Percentiles rank a stretch among this genome's conserved stretches.
Evolutionary conservation across 2,113 vertebrate genomes (phyloP).

Genomic region (Daboia siamensis): DNA sequence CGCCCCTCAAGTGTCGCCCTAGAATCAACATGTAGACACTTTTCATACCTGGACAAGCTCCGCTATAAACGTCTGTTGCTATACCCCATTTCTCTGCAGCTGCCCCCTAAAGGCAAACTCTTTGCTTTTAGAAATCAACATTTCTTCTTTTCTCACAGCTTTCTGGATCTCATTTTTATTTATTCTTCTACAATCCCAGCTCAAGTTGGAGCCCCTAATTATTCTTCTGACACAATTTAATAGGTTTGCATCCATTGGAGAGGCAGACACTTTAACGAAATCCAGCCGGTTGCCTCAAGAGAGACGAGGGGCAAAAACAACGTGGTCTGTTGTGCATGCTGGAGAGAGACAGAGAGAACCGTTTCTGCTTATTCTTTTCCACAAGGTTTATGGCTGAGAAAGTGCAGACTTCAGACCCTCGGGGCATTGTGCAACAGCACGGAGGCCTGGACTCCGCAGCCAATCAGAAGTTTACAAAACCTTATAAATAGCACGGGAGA

Average conservation of each 20-base stretch:
- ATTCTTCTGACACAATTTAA: not conserved
- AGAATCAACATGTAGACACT: too few relatives aligned
- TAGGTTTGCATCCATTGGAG: not conserved
- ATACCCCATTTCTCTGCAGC: too few relatives aligned
- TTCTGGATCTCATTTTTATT: too few relatives aligned
- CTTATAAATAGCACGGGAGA: constrained; percentile 10
- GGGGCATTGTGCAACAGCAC: too few relatives aligned
- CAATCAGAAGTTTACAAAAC: constrained; percentile 6
- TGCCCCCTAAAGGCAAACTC: too few relatives aligned
- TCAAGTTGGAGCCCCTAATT: too few relatives aligned
- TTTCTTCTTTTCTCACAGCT: too few relatives aligned
- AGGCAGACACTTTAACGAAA: not conserved
- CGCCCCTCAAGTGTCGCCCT: too few relatives aligned
- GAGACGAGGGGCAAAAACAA: not conserved
- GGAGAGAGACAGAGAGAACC: not conserved
- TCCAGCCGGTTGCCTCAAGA: not conserved
- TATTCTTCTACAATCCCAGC: too few relatives aligned
- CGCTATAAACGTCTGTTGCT: too few relatives aligned
- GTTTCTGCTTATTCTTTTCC: not conserved
- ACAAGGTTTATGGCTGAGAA: not conserved
- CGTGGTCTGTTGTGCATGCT: not conserved
- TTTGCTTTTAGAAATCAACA: too few relatives aligned
- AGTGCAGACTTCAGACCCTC: not conserved
- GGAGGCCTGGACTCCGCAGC: not conserved
- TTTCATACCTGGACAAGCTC: too few relatives aligned